A percentile compares a stretch with the other conserved stretches of the same genome.
phyloP scores from a whole-genome alignment of 2,797 vertebrate species.

The Oceanodroma leucorhoa region DNA sequence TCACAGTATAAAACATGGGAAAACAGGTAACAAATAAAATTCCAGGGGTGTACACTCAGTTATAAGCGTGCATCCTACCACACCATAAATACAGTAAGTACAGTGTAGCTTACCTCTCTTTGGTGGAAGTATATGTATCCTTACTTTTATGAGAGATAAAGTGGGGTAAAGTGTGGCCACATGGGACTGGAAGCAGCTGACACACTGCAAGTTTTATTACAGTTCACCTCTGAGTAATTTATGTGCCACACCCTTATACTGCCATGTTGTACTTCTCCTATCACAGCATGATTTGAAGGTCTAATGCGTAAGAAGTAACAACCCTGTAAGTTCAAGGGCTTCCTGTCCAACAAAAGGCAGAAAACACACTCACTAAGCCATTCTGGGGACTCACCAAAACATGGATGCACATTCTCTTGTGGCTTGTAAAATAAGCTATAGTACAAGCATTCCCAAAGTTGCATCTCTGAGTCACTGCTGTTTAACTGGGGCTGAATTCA shows the following conservation, averaged over 20 bases:
- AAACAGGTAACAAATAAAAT: not conserved
- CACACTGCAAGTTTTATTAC: not conserved
- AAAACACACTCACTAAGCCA: not conserved
- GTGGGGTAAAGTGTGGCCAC: not conserved
- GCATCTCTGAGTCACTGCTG: not conserved
- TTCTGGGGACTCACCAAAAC: not conserved
- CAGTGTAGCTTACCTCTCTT: not conserved
- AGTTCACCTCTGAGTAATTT: not conserved
- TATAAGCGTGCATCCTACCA: not conserved
- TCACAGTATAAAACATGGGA: not conserved
- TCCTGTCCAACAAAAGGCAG: not conserved
- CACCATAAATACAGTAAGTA: not conserved
- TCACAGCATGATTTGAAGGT: not conserved
- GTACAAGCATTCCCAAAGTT: not conserved
- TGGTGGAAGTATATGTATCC: accelerated
- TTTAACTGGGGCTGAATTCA: not conserved
- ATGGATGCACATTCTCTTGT: accelerated
- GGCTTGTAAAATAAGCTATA: not conserved
- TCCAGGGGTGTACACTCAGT: not conserved
- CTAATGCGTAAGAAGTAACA: not conserved
- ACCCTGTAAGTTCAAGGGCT: not conserved
- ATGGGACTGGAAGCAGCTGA: not conserved
- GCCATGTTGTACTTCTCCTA: not conserved
- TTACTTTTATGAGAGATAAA: not conserved
- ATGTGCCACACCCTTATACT: not conserved